Evolutionary conservation across 2,888 invertebrate species (phyloP).

Genomic region (Orgyia antiqua): DNA sequence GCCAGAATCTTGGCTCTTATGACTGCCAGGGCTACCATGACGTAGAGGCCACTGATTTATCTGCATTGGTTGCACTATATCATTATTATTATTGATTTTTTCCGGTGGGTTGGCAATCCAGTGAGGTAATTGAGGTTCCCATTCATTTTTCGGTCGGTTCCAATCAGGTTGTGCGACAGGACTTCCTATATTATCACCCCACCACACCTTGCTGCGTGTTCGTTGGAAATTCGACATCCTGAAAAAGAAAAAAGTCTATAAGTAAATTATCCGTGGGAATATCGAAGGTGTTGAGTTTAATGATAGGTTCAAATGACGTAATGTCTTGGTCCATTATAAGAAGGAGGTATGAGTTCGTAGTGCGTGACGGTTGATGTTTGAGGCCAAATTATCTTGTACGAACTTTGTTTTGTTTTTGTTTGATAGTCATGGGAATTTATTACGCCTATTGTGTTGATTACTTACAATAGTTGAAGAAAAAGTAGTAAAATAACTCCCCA

Average conservation of each 20-base stretch:
- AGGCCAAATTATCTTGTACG: slow-evolving; percentile 48
- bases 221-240: slow-evolving; percentile 83
- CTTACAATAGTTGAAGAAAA: slow-evolving; percentile 31
- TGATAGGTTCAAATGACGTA: slow-evolving; percentile 64
- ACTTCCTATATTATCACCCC: slow-evolving; percentile 73
- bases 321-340: slow-evolving; percentile 60
- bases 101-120: slow-evolving; percentile 72
- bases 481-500: slow-evolving; percentile 20
- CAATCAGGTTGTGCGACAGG: slow-evolving; percentile 56
- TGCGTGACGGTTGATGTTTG: slow-evolving; percentile 52
- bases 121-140: slow-evolving; percentile 73
- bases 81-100: slow-evolving; percentile 54
- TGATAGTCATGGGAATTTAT: slow-evolving; percentile 52
- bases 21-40: slow-evolving; percentile 79
- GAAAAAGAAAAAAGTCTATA: slow-evolving; percentile 55
- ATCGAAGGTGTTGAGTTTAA: slow-evolving; percentile 44
- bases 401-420: slow-evolving; percentile 43
- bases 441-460: slow-evolving; percentile 36
- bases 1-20: slow-evolving; percentile 88
- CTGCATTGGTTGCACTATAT: slow-evolving; percentile 52
- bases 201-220: slow-evolving; percentile 83
- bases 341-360: slow-evolving; percentile 44
- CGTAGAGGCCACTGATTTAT: slow-evolving; percentile 67
- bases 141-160: slow-evolving; percentile 56
- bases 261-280: slow-evolving; percentile 54